phyloP scores from a whole-genome alignment of 2,888 invertebrate species.

The Sericinus montela region DNA sequence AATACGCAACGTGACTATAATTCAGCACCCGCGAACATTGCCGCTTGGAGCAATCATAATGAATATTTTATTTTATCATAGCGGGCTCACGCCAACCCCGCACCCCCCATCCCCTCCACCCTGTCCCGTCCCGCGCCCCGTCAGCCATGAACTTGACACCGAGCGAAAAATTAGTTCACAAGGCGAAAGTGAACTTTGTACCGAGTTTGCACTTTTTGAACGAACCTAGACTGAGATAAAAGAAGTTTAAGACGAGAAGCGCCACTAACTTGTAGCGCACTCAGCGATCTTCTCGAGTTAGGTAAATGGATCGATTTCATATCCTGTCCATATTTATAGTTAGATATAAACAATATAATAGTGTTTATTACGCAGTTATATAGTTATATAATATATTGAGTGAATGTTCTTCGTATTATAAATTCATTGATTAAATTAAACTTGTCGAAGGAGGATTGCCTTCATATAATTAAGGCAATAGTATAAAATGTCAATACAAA shows the following conservation, averaged over 20 bases:
- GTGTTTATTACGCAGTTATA: too few relatives aligned
- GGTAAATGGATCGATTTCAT: neutral
- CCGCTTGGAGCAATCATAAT: constrained; percentile 75
- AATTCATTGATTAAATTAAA: too few relatives aligned
- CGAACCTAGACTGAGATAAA: constrained; percentile 72
- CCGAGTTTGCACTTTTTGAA: constrained; percentile 76
- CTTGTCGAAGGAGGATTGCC: too few relatives aligned
- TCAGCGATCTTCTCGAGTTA: neutral
- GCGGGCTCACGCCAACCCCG: constrained; percentile 38
- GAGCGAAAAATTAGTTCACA: constrained; percentile 78
- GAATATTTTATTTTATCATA: constrained; percentile 79
- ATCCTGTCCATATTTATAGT: too few relatives aligned
- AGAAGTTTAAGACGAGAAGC: constrained; percentile 48
- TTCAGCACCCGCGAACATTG: constrained; percentile 54
- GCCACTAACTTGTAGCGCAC: constrained; percentile 23
- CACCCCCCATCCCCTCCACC: constrained; percentile 31
- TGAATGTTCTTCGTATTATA: too few relatives aligned
- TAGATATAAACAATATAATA: too few relatives aligned
- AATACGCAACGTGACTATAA: constrained; percentile 17
- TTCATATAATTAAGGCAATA: constrained; percentile 5
- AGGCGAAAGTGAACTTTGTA: constrained; percentile 77
- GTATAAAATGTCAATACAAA: constrained; percentile 10
- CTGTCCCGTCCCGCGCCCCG: constrained; percentile 29
- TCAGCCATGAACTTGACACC: constrained; percentile 77
- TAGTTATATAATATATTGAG: too few relatives aligned